Base-by-base conservation (phyloP, 2,888 invertebrate species). In the Lithodes maja region DNA sequence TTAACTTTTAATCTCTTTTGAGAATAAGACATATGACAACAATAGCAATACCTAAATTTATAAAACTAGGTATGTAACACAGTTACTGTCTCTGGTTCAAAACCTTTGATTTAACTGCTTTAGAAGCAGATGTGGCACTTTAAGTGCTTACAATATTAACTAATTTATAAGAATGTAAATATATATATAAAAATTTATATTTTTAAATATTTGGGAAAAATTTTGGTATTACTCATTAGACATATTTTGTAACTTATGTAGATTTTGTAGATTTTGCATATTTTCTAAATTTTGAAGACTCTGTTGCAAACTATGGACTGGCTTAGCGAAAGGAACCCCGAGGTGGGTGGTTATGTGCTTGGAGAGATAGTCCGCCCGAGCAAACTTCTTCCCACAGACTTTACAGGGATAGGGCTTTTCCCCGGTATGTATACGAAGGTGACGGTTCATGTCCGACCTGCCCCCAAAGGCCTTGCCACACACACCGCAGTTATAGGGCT, bases 401-500 rank as follows among this genome's bases (percentile, higher is more conserved):
- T 97, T 97, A 94, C 97, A 98, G 94, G 97, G 97, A 94, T 97
- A 98, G 61, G 97, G 97, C 91, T 97, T 95, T 94, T 97, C 97
- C 61, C 92, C 92, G 1, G 92, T 92, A 84, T 92, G 92, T 55
- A 91, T 92, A 61, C 92, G 88, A 9, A 92, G 83, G 75, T 92
- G 92, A 53, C 90, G 87, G 69, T 92, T 91, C 88, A 92, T 91
- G 84, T 92, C 91, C 15, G 92, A 92, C 55, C 92, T 90, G 61
- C 92, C 92, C 2, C 97, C 97, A 94, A 98, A 98, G 94, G 97
- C 97, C 94, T 97, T 97, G 92, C 97, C 97, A 94, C 97, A 98
- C 94, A 97, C 97, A 94, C 97, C 97, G 94, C 97, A 98, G 94
- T 97, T 97, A 94, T 97, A 98, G 61, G 97, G 97, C 91, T 97